Evolutionary conservation across 2,113 vertebrate genomes (phyloP).

Genomic region (Bubalus kerabau): DNA sequence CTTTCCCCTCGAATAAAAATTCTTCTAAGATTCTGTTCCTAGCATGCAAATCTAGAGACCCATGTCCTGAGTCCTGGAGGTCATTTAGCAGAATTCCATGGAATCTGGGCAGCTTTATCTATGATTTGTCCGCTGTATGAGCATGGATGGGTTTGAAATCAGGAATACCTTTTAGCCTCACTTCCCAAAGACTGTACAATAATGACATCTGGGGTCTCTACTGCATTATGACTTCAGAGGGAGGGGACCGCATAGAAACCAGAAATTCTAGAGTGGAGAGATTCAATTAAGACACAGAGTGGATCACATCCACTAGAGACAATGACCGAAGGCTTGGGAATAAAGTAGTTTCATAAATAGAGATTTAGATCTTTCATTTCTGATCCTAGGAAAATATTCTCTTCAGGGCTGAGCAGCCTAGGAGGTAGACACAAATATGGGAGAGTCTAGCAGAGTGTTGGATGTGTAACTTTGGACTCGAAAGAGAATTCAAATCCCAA

Average conservation of each 20-base stretch:
- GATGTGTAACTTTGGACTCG: background rate
- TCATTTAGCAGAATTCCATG: background rate
- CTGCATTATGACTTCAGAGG: background rate
- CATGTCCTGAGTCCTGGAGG: background rate
- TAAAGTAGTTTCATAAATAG: background rate
- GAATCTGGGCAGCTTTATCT: background rate
- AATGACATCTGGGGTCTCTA: background rate
- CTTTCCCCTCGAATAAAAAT: background rate
- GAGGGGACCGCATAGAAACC: background rate
- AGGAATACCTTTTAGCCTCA: background rate
- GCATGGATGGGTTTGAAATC: background rate
- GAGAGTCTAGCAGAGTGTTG: background rate
- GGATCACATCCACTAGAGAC: background rate
- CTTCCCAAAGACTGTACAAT: background rate
- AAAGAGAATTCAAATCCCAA: background rate
- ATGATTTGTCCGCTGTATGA: rapidly evolving
- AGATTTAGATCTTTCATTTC: background rate
- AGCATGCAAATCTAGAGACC: background rate
- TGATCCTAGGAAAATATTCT: background rate
- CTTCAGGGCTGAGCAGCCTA: background rate
- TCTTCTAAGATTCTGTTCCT: background rate
- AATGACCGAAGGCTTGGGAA: background rate
- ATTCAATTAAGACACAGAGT: background rate
- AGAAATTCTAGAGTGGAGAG: background rate
- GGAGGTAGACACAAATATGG: background rate